Base-by-base conservation (phyloP, 2,888 invertebrate genomes). In the Penaeus monodon region DNA sequence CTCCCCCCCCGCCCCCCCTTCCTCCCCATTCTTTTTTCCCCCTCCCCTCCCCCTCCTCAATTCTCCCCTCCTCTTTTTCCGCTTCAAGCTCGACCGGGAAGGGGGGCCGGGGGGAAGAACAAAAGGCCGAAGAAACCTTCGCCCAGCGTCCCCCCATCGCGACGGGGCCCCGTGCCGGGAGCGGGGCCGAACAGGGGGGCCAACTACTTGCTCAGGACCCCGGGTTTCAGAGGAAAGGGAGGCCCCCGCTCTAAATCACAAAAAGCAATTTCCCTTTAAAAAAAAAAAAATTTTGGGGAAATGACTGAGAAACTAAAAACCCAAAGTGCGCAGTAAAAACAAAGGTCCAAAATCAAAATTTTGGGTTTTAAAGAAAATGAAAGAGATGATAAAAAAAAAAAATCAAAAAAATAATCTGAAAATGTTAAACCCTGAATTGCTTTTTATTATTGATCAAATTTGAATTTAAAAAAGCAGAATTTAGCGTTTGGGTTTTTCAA, bases 21-120 rank as follows among this genome's bases (percentile, higher is more conserved):
- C 2, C 17, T 7, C 3, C 1, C 27, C 33, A 10, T 17, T 0
- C 27, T 0, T 10, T 79, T 17, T 14, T 4, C 2, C 38, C 2
- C 17, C 44, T 38, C 22, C 4, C 6, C 22, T 24, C 2, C 2
- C 17, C 14, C 3, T 20, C 57, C 57, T 1, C n/a, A 98, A 95
- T 98, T 98, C 94, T 97, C 97, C 93, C 98, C 91, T 98, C 98
- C 92, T 98, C 98, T 93, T 98, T 98, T 94, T 98, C 98, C 98
- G 92, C 95, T 98, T 98, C 93, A 97, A 97, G 94, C 94, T 97
- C 94, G 98, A 98, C 93, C 93, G 70, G 92, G 92, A 74, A 92
- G 92, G 92, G 92, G 92, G 88, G 90, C 91, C 14, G 86, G 70
- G 33, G 84, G 64, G 87, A 83, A 80, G 89, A 83, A 77, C 86